phyloP scores from a whole-genome alignment of 2,113 vertebrate genomes.

The Oncorhynchus keta region DNA sequence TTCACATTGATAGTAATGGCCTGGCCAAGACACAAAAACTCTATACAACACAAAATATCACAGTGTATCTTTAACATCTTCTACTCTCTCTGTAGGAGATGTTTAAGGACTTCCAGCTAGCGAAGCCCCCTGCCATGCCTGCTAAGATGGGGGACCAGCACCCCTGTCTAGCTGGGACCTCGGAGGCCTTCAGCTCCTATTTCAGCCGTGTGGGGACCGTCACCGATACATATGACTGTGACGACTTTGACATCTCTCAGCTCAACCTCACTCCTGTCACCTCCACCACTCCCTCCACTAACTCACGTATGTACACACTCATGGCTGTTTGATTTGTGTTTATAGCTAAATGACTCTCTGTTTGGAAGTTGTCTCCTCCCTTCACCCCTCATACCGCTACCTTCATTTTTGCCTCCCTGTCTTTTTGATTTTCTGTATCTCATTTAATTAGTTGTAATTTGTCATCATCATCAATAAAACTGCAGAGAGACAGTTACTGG shows the following conservation, averaged over 20 bases:
- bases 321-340: too few species aligned
- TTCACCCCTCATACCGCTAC: too few species aligned
- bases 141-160: conserved; percentile 87
- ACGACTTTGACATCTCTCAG: conserved; percentile 98
- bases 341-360: too few species aligned
- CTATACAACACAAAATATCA: too few species aligned
- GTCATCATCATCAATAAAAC: too few species aligned
- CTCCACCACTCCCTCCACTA: conserved; percentile 96
- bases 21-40: too few species aligned
- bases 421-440: too few species aligned
- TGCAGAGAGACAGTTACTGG: too few species aligned
- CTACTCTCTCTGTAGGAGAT: conserved; percentile 56
- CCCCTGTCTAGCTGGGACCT: conserved; percentile 88
- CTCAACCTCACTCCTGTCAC: conserved; percentile 98
- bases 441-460: too few species aligned
- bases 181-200: conserved; percentile 96
- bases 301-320: conserved; percentile 85
- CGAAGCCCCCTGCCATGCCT: conserved; percentile 90
- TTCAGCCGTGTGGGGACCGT: conserved; percentile 96
- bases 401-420: too few species aligned
- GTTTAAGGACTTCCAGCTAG: conserved; percentile 97
- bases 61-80: neutral
- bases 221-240: conserved; percentile 96
- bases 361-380: too few species aligned
- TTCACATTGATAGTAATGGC: too few species aligned